These are phyloP conservation scores for Sepiola atlantica DNA, from an alignment of 2,888 invertebrate species.

Conservation along the genomic window DNA sequence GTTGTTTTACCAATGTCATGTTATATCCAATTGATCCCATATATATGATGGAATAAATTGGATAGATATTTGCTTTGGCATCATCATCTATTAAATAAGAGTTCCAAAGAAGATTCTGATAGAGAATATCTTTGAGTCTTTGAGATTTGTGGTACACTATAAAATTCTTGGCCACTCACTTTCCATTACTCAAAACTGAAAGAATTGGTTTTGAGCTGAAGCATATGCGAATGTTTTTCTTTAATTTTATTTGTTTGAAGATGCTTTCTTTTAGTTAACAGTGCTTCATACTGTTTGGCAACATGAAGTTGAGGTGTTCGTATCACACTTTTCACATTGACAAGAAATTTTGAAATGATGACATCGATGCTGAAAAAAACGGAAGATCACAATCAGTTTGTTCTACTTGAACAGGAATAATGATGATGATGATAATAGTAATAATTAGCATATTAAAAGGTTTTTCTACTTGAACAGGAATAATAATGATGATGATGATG, in stretches of 20 bases:
- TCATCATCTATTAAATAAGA: constrained; percentile 56
- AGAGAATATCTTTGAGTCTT: constrained; percentile 57
- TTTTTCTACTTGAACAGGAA: too few relatives aligned
- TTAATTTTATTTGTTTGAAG: constrained; percentile 56
- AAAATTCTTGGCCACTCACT: constrained; percentile 53
- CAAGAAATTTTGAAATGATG: background rate
- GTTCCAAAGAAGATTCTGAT: constrained; percentile 56
- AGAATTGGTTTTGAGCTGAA: constrained; percentile 47
- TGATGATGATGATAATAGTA: too few relatives aligned
- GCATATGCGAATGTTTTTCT: constrained; percentile 50
- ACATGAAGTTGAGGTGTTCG: background rate
- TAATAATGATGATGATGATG: too few relatives aligned
- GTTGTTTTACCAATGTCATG: background rate
- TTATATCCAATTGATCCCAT: background rate
- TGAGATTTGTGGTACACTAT: constrained; percentile 39
- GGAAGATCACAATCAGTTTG: background rate
- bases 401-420: too few relatives aligned
- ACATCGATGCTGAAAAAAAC: background rate
- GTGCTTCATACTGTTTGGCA: background rate
- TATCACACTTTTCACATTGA: background rate
- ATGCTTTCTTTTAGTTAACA: constrained; percentile 24
- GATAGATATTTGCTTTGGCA: background rate
- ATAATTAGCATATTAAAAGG: too few relatives aligned
- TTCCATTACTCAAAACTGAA: background rate
- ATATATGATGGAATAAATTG: background rate